Evolutionary conservation across 2,888 invertebrate species (phyloP), one percentile per base, ranked within the genome.

Genomic region (Ormyrus pomaceus): DNA sequence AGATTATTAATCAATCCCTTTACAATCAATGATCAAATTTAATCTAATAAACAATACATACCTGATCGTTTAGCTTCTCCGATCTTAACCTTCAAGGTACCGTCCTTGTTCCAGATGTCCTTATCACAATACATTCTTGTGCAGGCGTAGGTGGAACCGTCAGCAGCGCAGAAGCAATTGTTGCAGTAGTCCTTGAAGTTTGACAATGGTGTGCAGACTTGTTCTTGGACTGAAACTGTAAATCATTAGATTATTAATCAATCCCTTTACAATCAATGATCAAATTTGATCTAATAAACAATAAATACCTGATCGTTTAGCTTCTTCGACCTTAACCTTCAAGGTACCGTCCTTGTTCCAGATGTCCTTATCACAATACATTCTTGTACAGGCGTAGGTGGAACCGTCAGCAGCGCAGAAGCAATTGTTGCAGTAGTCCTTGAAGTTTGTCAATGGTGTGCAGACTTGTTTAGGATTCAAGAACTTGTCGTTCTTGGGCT

Each of bases 181-280:
- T 34, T 34, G 87, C 93, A 93, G 75, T 93, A 93, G 74, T 92
- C 13, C 19, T 73, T 82, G 68, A 78, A 81, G 0, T 48, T 1
- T 7, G 62, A 61, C 10, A 81, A 79, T 45, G 85, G 84, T 68
- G 13, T 9, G 34, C 81, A 81, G 10, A 69, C 19, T 55, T 69
- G 65, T 51, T 65, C 34, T 34, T 34, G 34, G 34, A 34, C 34
- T 34, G 34, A 34, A 34, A 34, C 34, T 34, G 34, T 34, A 34
- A 34, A 34, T 34, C 34, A 34, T 34, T 34, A 4, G 3, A 34
- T 34, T 34, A 34, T 34, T 34, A 19, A 34, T 34, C 4, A 34
- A 34, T 34, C 34, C 3, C 34, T 34, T 34, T 34, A 34, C 34
- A 34, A 34, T 34, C 0, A 34, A 34, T 34, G 34, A 34, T 34